A percentile compares a stretch with the other conserved stretches of the same genome.
phyloP scores from a whole-genome alignment of 2,888 invertebrate genomes.

The Diaphora mendica region DNA sequence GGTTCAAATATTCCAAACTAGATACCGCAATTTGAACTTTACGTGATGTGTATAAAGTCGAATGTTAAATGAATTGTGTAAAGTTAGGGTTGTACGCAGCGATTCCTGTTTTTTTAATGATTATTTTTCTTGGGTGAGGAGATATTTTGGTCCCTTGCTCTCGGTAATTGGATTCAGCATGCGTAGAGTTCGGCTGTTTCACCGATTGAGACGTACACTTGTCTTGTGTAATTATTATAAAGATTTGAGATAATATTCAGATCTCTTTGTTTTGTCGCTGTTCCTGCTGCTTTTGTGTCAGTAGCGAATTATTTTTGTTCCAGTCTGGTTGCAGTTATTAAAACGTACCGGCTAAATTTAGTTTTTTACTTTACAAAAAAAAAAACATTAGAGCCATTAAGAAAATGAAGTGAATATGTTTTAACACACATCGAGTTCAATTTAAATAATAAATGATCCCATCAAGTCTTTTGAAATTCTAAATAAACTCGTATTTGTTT shows the following conservation, averaged over 20 bases:
- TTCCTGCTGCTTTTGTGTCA: slow-evolving; percentile 53
- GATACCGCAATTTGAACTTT: slow-evolving; percentile 54
- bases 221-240: slow-evolving; percentile 83
- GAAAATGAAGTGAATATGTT: not conserved
- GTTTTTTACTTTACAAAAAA: slow-evolving; percentile 16
- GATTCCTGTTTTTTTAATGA: slow-evolving; percentile 60
- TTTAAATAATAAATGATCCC: not conserved
- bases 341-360: slow-evolving; percentile 29
- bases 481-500: not conserved
- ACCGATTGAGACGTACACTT: slow-evolving; percentile 78
- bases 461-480: not conserved
- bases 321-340: slow-evolving; percentile 25
- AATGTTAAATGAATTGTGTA: slow-evolving; percentile 8
- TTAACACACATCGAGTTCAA: not conserved
- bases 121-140: slow-evolving; percentile 71
- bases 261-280: slow-evolving; percentile 62
- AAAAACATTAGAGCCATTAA: slow-evolving; percentile 16
- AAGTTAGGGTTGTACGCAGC: slow-evolving; percentile 69
- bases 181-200: slow-evolving; percentile 52
- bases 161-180: slow-evolving; percentile 78
- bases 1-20: slow-evolving; percentile 16
- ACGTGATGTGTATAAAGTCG: not conserved
- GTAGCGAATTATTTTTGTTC: slow-evolving; percentile 54
- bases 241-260: slow-evolving; percentile 77
- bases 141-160: slow-evolving; percentile 70